Percentiles rank a stretch among this genome's conserved stretches.
Conservation (phyloP, 2,888 invertebrate genomes). For the Watsonalla cultraria region DNA sequence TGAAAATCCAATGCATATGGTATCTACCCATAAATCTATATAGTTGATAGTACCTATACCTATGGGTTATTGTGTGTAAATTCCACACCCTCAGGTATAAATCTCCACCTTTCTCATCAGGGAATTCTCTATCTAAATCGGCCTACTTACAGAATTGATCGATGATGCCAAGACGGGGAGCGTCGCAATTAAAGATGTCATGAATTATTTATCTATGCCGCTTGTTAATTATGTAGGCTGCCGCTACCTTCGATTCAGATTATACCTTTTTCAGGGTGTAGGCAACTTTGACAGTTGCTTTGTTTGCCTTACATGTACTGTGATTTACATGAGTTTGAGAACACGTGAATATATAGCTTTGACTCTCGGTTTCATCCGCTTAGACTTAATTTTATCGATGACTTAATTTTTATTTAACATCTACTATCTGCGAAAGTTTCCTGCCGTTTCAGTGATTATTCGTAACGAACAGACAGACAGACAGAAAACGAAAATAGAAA, state of each 20-base stretch:
- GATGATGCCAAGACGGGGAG: constrained; percentile 9
- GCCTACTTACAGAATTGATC: constrained; percentile 7
- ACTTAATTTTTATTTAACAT: too few species aligned
- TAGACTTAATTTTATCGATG: too few species aligned
- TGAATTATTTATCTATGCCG: constrained; percentile 15
- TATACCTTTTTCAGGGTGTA: not conserved
- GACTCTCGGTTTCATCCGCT: too few species aligned
- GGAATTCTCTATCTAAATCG: not conserved
- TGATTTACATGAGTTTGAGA: not conserved
- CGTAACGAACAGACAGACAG: too few species aligned
- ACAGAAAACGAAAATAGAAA: too few species aligned
- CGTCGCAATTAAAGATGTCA: constrained; percentile 11
- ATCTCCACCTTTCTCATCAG: not conserved
- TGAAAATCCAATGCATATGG: too few species aligned
- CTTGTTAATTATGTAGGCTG: constrained; percentile 16
- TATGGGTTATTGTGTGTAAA: too few species aligned
- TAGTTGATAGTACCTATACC: too few species aligned
- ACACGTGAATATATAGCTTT: not conserved
- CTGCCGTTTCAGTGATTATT: too few species aligned
- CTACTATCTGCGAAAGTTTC: too few species aligned
- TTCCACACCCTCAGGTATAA: too few species aligned
- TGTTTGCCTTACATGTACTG: not conserved
- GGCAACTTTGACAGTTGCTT: not conserved
- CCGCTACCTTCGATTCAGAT: constrained; percentile 8
- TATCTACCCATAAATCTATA: too few species aligned